Conservation (phyloP, 1,140 invertebrate species). For the Drosophila chauvacae region DNA sequence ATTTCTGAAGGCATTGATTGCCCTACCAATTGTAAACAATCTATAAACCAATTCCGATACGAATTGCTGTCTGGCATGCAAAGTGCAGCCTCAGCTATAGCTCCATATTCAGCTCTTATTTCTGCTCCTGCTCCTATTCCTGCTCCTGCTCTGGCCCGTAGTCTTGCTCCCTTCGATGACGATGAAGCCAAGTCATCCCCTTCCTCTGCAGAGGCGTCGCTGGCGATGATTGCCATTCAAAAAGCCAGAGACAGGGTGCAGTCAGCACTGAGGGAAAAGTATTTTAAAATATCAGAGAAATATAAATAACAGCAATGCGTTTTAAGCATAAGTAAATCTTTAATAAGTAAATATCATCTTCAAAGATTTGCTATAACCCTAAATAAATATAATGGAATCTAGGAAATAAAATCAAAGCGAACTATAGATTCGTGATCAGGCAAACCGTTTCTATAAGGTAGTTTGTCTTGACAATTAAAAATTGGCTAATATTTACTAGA, state of each 20-base stretch:
- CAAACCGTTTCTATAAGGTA: too few species aligned
- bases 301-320: too few species aligned
- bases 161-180: background rate
- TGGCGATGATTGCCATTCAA: conserved; percentile 55
- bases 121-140: background rate
- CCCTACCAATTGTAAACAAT: conserved; percentile 25
- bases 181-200: conserved; percentile 35
- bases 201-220: conserved; percentile 52
- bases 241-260: conserved; percentile 23
- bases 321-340: too few species aligned
- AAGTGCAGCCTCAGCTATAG: conserved; percentile 15
- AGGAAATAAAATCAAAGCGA: too few species aligned
- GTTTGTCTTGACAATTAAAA: too few species aligned
- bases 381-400: too few species aligned
- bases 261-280: conserved; percentile 10
- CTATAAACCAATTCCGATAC: conserved; percentile 12
- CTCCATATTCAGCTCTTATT: background rate
- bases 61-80: conserved; percentile 28
- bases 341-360: too few species aligned
- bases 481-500: background rate
- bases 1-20: conserved; percentile 19
- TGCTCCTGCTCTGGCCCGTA: background rate
- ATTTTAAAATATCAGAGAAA: background rate
- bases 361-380: too few species aligned
- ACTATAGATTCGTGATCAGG: too few species aligned